Evolutionary conservation across 2,113 vertebrate genomes (phyloP), one percentile per base, ranked within the genome.

Genomic region (Tapirus terrestris): DNA sequence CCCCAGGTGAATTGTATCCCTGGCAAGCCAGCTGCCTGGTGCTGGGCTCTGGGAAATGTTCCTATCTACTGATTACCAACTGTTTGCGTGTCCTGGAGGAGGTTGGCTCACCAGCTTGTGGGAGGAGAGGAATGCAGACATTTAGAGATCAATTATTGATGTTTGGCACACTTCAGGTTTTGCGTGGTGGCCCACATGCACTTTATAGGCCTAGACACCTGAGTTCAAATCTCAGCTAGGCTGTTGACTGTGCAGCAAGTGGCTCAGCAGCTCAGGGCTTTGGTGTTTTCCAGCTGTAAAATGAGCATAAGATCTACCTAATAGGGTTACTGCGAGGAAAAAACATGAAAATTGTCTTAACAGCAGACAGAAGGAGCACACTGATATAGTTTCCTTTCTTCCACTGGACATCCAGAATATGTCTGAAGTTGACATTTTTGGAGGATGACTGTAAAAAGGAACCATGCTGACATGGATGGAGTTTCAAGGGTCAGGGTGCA

Each of bases 151-250:
- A n/a, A 0, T 81, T 10, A 14, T 2, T 21, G n/a, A 20, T 45
- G 9, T 43, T 43, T 14, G 73, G 20, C 31, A 14, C 5, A 0
- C 91, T 81, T 95, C 13, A 0, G 2, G 4, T 39, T 83, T 25
- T 87, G 6, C 9, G 1, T 1, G n/a, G 67, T 33, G 51, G 56
- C 39, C 21, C 13, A 6, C 6, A 3, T 27, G 63, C 0, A 1
- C 48, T 80, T 33, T 29, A 33, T 23, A 29, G n/a, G 70, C 12
- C 76, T 27, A 6, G 33, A 75, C 51, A 33, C 39, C 58, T 67
- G 58, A 63, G 70, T 58, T 77, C 25, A 27, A 63, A 17, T 58
- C 48, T 70, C 73, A 88, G 81, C 76, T 84, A 13, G 81, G 63
- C 39, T 53, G 0, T 33, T 63, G n/a, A 11, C 63, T 85, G 1